Conservation (phyloP, 1,140 invertebrate species). For the Stenopsyche tienmushanensis region DNA sequence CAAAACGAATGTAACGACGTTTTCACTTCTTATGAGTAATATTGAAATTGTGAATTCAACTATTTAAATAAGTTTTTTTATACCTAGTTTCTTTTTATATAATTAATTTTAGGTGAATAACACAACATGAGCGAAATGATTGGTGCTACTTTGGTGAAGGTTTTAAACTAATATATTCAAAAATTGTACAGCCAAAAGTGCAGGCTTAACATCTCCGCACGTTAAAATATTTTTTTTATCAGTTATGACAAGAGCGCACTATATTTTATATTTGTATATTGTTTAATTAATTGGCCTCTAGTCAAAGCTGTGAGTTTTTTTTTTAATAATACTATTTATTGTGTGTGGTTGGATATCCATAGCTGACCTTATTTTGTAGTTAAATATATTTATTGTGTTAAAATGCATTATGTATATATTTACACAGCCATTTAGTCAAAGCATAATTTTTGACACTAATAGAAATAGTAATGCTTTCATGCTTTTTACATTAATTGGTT, state of each 20-base stretch:
- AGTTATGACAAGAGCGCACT: neutral
- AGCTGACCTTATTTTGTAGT: neutral
- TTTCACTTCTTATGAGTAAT: too few relatives aligned
- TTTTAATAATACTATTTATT: conserved; percentile 20
- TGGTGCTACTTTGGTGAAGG: conserved; percentile 35
- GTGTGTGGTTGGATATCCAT: neutral
- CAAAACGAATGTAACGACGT: too few relatives aligned
- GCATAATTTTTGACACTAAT: neutral
- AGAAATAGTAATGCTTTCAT: conserved; percentile 18
- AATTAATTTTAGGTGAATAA: conserved; percentile 20
- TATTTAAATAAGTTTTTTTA: too few relatives aligned
- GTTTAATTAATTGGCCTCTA: conserved; percentile 31
- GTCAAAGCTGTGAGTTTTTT: conserved; percentile 33
- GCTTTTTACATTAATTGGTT: conserved; percentile 4
- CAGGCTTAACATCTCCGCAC: neutral
- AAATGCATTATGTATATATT: conserved; percentile 21
- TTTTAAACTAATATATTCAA: conserved; percentile 13
- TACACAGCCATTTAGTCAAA: conserved; percentile 6
- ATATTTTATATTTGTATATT: conserved; percentile 16
- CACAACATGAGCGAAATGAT: conserved; percentile 28
- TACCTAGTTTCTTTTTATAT: conserved; percentile 22
- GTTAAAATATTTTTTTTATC: neutral
- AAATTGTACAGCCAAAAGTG: conserved; percentile 1
- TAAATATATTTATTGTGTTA: conserved; percentile 25
- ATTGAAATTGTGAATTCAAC: too few relatives aligned